A percentile compares a stretch with the other conserved stretches of the same genome.
Conservation (phyloP, 1,140 invertebrate genomes). For the Scaptomyza pallida region DNA sequence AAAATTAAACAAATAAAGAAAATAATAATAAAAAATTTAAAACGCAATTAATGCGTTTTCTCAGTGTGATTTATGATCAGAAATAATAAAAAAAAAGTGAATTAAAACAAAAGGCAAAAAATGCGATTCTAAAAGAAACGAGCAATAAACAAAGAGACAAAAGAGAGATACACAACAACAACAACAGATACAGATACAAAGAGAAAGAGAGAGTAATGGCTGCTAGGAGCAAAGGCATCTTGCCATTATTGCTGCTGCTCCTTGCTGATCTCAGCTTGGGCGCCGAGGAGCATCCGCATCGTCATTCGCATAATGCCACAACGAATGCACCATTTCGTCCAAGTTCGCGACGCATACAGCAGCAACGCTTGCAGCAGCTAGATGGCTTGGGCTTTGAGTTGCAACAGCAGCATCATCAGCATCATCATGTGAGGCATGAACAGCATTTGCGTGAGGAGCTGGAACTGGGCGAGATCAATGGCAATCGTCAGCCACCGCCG, state of each 20-base stretch:
- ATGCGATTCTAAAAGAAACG: slow-evolving; percentile 18
- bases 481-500: slow-evolving; percentile 25
- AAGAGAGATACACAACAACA: background rate
- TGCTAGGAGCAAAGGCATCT: slow-evolving; percentile 6
- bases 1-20: background rate
- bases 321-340: slow-evolving; percentile 20
- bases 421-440: slow-evolving; percentile 65
- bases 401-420: slow-evolving; percentile 23
- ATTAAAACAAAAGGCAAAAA: slow-evolving; percentile 35
- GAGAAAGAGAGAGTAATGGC: background rate
- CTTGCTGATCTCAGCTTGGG: slow-evolving; percentile 7
- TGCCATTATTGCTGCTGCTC: slow-evolving; percentile 19
- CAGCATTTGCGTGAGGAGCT: slow-evolving; percentile 67
- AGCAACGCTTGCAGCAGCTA: slow-evolving; percentile 59
- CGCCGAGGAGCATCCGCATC: slow-evolving; percentile 33
- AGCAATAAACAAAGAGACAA: slow-evolving; percentile 7
- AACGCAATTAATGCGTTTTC: slow-evolving; percentile 17
- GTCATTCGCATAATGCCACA: slow-evolving; percentile 32
- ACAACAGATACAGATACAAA: background rate
- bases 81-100: slow-evolving; percentile 8
- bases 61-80: slow-evolving; percentile 25
- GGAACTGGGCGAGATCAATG: no score
- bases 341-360: slow-evolving; percentile 26
- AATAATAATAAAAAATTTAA: background rate
- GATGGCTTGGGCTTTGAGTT: slow-evolving; percentile 11